phyloP scores from a whole-genome alignment of 2,797 vertebrate species.

The Cuculus canorus region DNA sequence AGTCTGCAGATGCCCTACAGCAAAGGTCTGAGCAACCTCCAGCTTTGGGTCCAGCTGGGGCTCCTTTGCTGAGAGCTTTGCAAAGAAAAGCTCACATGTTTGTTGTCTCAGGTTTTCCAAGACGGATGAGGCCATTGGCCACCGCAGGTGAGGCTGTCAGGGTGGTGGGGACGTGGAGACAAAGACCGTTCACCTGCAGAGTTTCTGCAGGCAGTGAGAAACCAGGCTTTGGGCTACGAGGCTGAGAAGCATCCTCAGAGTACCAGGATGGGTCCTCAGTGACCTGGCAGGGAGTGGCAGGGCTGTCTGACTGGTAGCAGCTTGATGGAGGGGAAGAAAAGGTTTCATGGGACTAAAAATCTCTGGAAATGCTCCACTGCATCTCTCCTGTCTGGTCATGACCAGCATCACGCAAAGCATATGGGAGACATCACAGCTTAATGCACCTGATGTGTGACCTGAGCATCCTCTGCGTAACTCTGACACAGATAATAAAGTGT shows the following conservation, averaged over 20 bases:
- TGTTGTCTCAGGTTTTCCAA: not conserved
- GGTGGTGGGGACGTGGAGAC: not conserved
- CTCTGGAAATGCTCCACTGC: not conserved
- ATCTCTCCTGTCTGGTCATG: not conserved
- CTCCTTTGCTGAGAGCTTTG: not conserved
- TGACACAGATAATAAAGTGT: fast-evolving
- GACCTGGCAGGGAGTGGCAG: not conserved
- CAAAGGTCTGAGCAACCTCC: not conserved
- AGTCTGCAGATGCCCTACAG: not conserved
- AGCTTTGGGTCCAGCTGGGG: not conserved
- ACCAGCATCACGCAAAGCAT: not conserved
- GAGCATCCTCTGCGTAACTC: not conserved
- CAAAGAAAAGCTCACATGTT: not conserved
- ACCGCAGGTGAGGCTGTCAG: not conserved
- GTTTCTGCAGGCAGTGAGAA: not conserved
- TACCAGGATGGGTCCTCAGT: not conserved
- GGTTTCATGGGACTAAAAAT: not conserved
- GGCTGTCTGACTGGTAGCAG: not conserved
- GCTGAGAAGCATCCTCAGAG: not conserved
- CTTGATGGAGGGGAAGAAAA: not conserved
- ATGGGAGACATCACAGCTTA: not conserved
- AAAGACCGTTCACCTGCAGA: fast-evolving
- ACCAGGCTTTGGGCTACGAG: not conserved
- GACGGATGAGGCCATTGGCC: not conserved
- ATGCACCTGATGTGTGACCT: fast-evolving